Evolutionary conservation across 2,797 vertebrate genomes (phyloP).

Genomic region (Poeciliopsis gracilis): DNA sequence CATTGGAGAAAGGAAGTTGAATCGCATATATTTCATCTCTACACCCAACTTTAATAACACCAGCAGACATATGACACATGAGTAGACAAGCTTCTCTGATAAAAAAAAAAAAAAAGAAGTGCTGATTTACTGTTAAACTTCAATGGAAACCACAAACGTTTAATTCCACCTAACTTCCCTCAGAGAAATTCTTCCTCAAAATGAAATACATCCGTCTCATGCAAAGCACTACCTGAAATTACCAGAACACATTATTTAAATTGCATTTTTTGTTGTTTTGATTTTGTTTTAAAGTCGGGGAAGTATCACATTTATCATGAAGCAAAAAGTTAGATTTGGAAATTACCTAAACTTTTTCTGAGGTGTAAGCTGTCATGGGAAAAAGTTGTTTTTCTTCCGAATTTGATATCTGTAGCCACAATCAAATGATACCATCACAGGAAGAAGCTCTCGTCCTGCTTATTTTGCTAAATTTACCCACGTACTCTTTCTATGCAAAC

Average conservation of each 20-base stretch:
- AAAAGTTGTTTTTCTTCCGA: background rate
- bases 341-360: background rate
- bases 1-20: slow-evolving; percentile 7
- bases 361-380: background rate
- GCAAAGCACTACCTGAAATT: background rate
- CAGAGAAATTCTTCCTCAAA: background rate
- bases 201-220: no score
- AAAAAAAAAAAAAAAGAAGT: no score
- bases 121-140: background rate
- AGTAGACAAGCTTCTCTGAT: background rate
- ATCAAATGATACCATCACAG: background rate
- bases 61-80: background rate
- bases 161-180: slow-evolving; percentile 1
- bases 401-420: background rate
- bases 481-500: background rate
- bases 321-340: background rate
- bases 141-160: background rate
- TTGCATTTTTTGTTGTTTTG: background rate
- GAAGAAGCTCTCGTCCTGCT: background rate
- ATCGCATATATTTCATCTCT: background rate
- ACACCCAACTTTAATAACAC: no score
- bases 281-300: background rate
- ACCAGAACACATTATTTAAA: background rate
- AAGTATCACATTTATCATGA: background rate
- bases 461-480: background rate